Evolutionary conservation across 2,797 vertebrate species (phyloP), one percentile per base, ranked within the genome.

Genomic region (Eleutherodactylus coqui): DNA sequence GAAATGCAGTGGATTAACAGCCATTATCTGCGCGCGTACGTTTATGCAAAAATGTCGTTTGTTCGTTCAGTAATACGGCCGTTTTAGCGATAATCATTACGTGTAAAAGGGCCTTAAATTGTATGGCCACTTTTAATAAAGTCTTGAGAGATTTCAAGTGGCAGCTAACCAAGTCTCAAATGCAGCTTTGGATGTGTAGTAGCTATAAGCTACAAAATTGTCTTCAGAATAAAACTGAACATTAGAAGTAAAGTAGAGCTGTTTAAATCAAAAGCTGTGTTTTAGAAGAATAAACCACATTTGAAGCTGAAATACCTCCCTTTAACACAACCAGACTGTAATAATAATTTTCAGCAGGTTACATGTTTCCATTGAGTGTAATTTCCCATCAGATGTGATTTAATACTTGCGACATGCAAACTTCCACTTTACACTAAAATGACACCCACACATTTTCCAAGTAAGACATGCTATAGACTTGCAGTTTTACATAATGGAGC

Each of bases 371-470:
- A 67, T 69, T 78, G 58, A 24, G 53, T 60, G 51, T 82, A 9
- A 76, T 76, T 76, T 76, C 75, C 75, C 75, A 53, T 51, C 51
- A 34, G 75, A 51, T 21, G 47, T 36, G 47, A 72, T 75, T 55
- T 79, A 32, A 85, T 60, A 73, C 38, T 32, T 58, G 38, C 53
- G 29, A 72, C 27, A 29, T 73, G 38, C 53, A 60, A 60, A 45
- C n/a, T 47, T 51, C 29, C 41, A 55, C 38, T 85, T 73, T 60
- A 53, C 58, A 47, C 38, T 47, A 72, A 80, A 85, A 73, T 13
- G 78, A 36, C 53, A 29, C 84, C 77, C 84, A 85, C 77, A 58
- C 84, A 60, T 72, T 81, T 81, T 85, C 53, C 41, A 70, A 53
- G 27, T 62, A 47, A 60, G 79, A 81, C 73, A 49, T 80, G 24